Conservation (phyloP, 2,113 vertebrate genomes). For the human region GRCh38 chr1:32136501-32137000, state of each 20-base stretch:
- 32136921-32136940: constrained; percentile 2
- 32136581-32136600: neutral
- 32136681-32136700: neutral
- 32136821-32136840: neutral
- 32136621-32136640: neutral
- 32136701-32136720: neutral
- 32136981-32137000: too few relatives aligned
- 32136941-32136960: neutral
- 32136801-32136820: neutral
- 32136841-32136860: neutral
- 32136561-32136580: neutral
- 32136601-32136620: neutral
- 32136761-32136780: neutral
- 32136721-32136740: neutral
- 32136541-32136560: neutral
- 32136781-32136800: neutral
- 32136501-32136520: neutral
- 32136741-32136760: neutral
- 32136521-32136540: neutral
- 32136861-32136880: neutral
- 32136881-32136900: neutral
- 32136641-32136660: neutral
- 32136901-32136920: neutral
- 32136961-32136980: too few relatives aligned
- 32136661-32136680: neutral